A percentile compares a stretch with the other conserved stretches of the same genome.
phyloP scores from a whole-genome alignment of 2,797 vertebrate genomes.

The Chaunax sp. region DNA sequence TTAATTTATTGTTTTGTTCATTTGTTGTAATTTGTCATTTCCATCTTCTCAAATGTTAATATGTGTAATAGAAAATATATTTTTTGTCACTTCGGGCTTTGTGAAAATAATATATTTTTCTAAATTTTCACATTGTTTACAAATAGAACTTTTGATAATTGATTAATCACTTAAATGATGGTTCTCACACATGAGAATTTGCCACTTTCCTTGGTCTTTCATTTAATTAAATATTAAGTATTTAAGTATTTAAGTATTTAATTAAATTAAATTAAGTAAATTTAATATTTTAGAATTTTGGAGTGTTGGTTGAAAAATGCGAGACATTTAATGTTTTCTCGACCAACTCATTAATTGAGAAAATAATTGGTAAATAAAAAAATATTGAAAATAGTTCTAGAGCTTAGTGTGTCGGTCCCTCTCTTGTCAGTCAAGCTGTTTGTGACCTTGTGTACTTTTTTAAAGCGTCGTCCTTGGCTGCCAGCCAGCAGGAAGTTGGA shows the following conservation, averaged over 20 bases:
- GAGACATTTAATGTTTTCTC: not conserved
- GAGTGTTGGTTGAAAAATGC: too few species aligned
- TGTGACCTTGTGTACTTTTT: constrained; percentile 3
- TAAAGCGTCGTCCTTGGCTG: not conserved
- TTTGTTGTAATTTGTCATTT: not conserved
- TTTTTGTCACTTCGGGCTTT: too few species aligned
- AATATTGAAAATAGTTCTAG: not conserved
- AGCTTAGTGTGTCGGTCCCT: not conserved
- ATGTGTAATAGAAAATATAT: too few species aligned
- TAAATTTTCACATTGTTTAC: not conserved
- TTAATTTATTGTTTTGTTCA: not conserved
- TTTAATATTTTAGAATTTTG: too few species aligned
- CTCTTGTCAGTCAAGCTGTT: not conserved
- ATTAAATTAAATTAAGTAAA: too few species aligned
- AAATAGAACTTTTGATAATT: not conserved
- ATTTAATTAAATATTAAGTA: not conserved
- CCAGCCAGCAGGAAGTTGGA: constrained; percentile 24
- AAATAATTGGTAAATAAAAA: not conserved
- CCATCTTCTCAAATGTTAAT: not conserved
- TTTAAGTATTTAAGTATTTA: too few species aligned
- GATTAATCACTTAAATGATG: not conserved
- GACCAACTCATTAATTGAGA: not conserved
- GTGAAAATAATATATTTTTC: not conserved
- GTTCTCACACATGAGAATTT: not conserved
- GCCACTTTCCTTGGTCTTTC: not conserved